Conservation (phyloP, 2,797 vertebrate species). For the Thamnophis elegans region DNA sequence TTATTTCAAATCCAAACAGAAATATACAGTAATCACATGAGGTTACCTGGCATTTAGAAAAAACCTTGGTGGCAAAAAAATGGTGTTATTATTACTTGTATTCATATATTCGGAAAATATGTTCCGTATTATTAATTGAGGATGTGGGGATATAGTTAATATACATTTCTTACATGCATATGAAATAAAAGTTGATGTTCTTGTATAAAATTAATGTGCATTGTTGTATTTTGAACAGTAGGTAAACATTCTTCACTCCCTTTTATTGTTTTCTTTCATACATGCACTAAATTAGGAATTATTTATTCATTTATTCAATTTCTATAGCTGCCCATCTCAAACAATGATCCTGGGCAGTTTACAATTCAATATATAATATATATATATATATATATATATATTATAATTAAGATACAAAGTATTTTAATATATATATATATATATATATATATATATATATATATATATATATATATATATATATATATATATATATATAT, state of each 20-base stretch:
- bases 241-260: neutral
- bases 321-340: neutral
- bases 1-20: slow-evolving; percentile 63
- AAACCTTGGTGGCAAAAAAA: slow-evolving; percentile 13
- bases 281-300: neutral
- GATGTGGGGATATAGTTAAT: neutral
- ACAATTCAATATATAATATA: too few species aligned
- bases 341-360: too few species aligned
- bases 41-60: slow-evolving; percentile 33
- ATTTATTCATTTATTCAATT: neutral
- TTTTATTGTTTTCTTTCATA: neutral
- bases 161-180: neutral
- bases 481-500: too few species aligned
- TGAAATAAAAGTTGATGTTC: neutral
- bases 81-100: neutral
- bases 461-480: too few species aligned
- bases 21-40: slow-evolving; percentile 49
- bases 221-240: neutral
- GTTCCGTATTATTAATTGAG: neutral
- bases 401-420: neutral
- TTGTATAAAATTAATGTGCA: neutral
- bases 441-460: too few species aligned
- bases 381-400: too few species aligned
- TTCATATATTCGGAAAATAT: neutral
- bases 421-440: too few species aligned